Evolutionary conservation across 2,797 vertebrate genomes (phyloP), one percentile per base, ranked within the genome.

Genomic region (Naso thynnoides): DNA sequence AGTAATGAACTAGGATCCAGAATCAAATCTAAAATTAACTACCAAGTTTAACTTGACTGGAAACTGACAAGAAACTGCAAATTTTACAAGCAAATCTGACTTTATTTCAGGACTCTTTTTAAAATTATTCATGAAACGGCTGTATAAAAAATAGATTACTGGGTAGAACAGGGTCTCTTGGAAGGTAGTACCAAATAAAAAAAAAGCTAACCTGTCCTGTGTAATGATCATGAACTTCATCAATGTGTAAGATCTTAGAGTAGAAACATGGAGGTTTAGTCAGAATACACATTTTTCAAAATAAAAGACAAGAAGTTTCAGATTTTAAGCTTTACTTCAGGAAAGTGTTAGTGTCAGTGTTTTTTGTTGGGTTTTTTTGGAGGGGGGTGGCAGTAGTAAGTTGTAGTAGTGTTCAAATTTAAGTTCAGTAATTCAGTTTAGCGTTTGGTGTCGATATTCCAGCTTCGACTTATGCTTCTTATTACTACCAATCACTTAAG

Each of bases 401-500:
- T 36, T 15, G 41, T 56, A 39, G 5, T 33, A 69, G 10, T 52
- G 8, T 29, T 33, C 1, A 23, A 23, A 38, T 39, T 26, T n/a
- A 14, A 15, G 16, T 31, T 63, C 3, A 44, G 1, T 36, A 21
- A 36, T 65, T 61, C 19, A 45, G 18, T 55, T 61, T 27, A 19
- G n/a, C 70, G 18, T 81, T 70, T 55, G 50, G 21, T 57, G 53
- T 58, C 36, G 50, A 14, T 77, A 42, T 31, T 54, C 24, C 53
- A 70, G 58, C 74, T 62, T 81, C 53, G 79, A 55, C 65, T 73
- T 4, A 58, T 84, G 63, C 74, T 87, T 78, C 16, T 33, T 65
- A 58, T 71, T 23, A 49, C 72, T 81, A 58, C 79, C 74, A 73
- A 83, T 87, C 73, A 77, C 38, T 63, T 72, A 84, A 52, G 63